Conservation (phyloP, 92 coral and sea anemone species). For the Palythoa heliodiscus region DNA sequence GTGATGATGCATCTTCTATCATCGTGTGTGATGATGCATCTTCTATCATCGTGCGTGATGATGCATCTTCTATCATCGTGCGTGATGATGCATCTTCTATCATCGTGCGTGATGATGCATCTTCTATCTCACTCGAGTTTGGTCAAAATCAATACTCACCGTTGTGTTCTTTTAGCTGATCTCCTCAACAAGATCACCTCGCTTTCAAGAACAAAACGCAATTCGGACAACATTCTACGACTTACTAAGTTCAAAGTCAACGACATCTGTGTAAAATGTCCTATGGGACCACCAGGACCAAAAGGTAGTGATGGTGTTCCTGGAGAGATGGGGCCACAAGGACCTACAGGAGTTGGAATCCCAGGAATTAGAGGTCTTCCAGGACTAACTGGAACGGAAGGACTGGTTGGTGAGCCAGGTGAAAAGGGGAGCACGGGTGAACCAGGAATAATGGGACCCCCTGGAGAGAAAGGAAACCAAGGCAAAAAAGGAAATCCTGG, state of each 20-base stretch:
- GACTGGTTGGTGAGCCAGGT: neutral
- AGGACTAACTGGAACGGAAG: neutral
- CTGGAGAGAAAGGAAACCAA: neutral
- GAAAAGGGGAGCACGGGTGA: conserved; percentile 18
- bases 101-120: too few relatives aligned
- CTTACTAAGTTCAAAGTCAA: conserved; percentile 17
- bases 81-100: too few relatives aligned
- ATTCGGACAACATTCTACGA: conserved; percentile 10
- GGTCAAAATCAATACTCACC: too few relatives aligned
- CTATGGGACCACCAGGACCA: neutral
- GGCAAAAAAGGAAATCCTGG: conserved; percentile 8
- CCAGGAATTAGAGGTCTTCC: conserved; percentile 12
- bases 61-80: too few relatives aligned
- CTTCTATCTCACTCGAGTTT: too few relatives aligned
- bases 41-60: too few relatives aligned
- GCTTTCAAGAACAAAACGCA: conserved; percentile 30
- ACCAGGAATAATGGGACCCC: conserved; percentile 7
- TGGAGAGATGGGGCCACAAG: neutral
- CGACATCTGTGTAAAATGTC: conserved; percentile 26
- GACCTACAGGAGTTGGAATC: neutral
- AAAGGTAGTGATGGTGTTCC: neutral
- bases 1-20: too few relatives aligned
- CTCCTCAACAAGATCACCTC: conserved; percentile 5
- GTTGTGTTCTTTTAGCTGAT: neutral
- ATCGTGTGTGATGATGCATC: too few relatives aligned